phyloP scores from a whole-genome alignment of 2,797 vertebrate species.

The Mionectes olivaceus region DNA sequence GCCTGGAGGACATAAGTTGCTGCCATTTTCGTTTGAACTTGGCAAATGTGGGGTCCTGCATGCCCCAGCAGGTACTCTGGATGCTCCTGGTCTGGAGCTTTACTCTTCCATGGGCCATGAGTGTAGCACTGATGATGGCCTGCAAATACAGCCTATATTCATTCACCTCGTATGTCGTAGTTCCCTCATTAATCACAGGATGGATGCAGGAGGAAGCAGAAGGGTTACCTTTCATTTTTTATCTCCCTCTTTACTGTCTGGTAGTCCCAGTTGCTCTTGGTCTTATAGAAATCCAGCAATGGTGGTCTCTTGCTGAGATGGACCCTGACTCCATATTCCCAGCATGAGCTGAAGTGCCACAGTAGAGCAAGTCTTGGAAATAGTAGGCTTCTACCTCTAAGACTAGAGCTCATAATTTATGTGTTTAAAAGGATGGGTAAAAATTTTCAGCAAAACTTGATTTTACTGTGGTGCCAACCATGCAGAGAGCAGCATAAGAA shows the following conservation, averaged over 20 bases:
- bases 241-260: neutral
- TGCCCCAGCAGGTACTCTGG: neutral
- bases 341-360: fast-evolving
- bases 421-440: neutral
- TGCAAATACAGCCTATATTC: neutral
- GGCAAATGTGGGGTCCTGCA: neutral
- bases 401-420: neutral
- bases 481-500: neutral
- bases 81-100: neutral
- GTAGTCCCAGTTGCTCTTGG: neutral
- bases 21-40: neutral
- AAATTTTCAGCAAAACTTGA: neutral
- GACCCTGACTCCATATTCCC: neutral
- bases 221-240: neutral
- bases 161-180: neutral
- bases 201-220: neutral
- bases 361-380: neutral
- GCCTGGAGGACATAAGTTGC: neutral
- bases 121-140: neutral
- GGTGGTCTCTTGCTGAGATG: neutral
- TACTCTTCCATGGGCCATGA: neutral
- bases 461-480: neutral
- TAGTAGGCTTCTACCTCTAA: neutral
- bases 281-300: neutral
- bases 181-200: neutral